These are phyloP conservation scores for Parus major DNA, from an alignment of 2,113 vertebrate genomes.

Conservation along the genomic window DNA sequence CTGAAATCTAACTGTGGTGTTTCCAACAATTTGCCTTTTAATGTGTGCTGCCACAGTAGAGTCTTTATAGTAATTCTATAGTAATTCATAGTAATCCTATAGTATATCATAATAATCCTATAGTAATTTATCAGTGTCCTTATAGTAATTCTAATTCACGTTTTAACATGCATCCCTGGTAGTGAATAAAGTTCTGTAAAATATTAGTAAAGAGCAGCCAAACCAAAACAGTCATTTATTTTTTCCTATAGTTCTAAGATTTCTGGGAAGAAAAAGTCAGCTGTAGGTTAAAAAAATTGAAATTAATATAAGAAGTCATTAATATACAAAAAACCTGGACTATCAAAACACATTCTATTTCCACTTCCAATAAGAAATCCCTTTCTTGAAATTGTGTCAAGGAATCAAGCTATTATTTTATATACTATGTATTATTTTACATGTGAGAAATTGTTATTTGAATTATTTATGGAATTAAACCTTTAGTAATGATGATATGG, in stretches of 20 bases:
- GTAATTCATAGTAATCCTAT: not conserved
- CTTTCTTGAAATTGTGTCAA: not conserved
- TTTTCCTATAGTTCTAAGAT: not conserved
- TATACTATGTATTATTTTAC: not conserved
- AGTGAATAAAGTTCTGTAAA: not conserved
- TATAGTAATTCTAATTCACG: not conserved
- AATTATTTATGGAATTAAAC: constrained; percentile 7
- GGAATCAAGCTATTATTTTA: not conserved
- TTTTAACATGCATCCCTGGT: not conserved
- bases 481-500: not conserved
- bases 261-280: not conserved
- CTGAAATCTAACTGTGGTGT: not conserved
- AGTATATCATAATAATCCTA: not conserved
- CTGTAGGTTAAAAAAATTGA: not conserved
- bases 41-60: not conserved
- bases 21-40: not conserved
- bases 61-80: not conserved
- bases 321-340: not conserved
- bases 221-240: not conserved
- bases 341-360: not conserved
- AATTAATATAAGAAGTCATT: not conserved
- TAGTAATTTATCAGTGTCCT: not conserved
- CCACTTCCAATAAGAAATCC: not conserved
- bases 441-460: not conserved
- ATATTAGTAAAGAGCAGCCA: not conserved